phyloP scores from a whole-genome alignment of 1,140 invertebrate species.

The Halotydeus destructor region DNA sequence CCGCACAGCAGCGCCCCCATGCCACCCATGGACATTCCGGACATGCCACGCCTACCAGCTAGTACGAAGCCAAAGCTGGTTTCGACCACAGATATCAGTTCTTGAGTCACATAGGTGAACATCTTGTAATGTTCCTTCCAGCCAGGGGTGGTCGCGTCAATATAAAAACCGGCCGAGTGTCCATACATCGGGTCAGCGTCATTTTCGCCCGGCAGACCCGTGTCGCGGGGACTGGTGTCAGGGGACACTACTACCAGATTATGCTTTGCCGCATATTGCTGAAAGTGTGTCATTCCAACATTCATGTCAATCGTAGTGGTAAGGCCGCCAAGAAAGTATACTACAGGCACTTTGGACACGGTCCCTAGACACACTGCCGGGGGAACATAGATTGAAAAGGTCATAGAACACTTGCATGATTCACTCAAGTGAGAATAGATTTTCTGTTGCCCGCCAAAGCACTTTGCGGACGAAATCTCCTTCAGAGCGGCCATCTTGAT shows the following conservation, averaged over 20 bases:
- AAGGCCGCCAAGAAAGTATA: constrained; percentile 91
- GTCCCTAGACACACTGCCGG: constrained; percentile 46
- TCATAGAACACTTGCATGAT: constrained; percentile 67
- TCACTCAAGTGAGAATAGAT: constrained; percentile 55
- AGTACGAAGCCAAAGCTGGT: constrained; percentile 13
- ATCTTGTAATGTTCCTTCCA: constrained; percentile 89
- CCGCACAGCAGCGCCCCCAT: constrained; percentile 60
- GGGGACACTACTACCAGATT: constrained; percentile 68
- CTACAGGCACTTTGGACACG: constrained; percentile 43
- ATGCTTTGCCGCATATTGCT: constrained; percentile 59
- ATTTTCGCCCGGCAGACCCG: constrained; percentile 70
- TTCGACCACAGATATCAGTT: constrained; percentile 25
- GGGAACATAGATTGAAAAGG: constrained; percentile 74
- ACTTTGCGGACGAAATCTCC: constrained; percentile 31
- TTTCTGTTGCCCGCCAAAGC: constrained; percentile 61
- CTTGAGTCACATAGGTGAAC: constrained; percentile 86
- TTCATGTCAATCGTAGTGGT: too few species aligned
- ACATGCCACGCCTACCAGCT: constrained; percentile 8
- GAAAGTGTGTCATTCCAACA: constrained; percentile 74
- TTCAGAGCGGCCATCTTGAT: too few species aligned
- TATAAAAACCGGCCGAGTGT: constrained; percentile 81
- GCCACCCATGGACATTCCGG: constrained; percentile 64
- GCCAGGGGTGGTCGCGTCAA: constrained; percentile 70
- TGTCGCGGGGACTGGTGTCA: constrained; percentile 79
- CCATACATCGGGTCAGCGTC: constrained; percentile 84